Conservation (phyloP, 2,888 invertebrate genomes). For the Dicyrtomina minuta region DNA sequence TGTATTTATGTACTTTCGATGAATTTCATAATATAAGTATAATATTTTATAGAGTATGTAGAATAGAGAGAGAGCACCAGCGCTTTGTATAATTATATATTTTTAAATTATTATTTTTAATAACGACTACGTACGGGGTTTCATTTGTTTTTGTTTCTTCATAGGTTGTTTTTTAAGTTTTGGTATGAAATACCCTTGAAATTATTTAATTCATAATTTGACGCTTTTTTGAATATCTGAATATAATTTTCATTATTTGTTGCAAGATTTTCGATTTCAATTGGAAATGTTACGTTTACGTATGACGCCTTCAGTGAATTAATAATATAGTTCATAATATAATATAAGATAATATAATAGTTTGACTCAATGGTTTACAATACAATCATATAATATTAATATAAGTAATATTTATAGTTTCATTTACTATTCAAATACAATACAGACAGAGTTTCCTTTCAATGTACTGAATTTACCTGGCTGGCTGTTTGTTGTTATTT, state of each 20-base stretch:
- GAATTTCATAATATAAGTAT: constrained; percentile 4
- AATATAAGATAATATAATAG: no score
- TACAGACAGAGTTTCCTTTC: background rate
- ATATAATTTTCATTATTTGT: background rate
- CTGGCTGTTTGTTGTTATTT: background rate
- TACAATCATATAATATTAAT: background rate
- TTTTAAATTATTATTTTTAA: background rate
- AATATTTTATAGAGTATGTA: background rate
- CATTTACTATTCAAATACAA: background rate
- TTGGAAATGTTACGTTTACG: no score
- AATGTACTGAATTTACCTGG: background rate
- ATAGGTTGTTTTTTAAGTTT: background rate
- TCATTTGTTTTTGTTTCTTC: background rate
- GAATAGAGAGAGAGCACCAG: constrained; percentile 29
- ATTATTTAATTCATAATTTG: background rate
- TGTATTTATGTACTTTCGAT: constrained; percentile 3
- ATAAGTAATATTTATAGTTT: background rate
- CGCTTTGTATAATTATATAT: constrained; percentile 10
- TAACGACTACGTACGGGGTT: constrained; percentile 22
- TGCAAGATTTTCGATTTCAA: no score
- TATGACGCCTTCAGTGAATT: no score
- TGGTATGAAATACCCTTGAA: background rate
- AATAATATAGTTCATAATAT: no score
- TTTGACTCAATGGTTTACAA: background rate
- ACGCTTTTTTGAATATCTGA: background rate